Percentiles rank a stretch among this genome's conserved stretches.
phyloP scores from a whole-genome alignment of 1,140 invertebrate genomes.

The Drosophila orena region DNA sequence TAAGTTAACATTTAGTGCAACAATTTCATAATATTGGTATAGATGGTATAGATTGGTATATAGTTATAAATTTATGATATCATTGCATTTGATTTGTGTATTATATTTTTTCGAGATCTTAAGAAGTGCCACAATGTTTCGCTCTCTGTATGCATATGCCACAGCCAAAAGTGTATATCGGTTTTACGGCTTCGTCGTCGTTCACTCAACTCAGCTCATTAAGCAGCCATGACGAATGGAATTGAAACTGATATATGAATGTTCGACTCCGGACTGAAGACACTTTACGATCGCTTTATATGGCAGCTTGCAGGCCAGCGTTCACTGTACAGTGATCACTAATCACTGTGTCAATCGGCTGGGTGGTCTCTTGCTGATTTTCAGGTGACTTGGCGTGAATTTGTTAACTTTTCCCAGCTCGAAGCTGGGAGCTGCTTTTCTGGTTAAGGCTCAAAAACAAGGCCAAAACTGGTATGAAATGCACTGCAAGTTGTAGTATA shows the following conservation, averaged over 20 bases:
- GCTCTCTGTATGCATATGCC: constrained; percentile 12
- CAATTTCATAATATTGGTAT: too few species aligned
- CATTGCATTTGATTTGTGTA: too few species aligned
- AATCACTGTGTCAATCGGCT: constrained; percentile 51
- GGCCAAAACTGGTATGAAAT: too few species aligned
- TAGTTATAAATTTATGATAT: too few species aligned
- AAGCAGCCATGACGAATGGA: constrained; percentile 82
- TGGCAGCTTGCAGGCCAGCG: constrained; percentile 48
- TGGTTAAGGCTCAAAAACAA: constrained; percentile 11
- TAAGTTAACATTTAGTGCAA: too few species aligned
- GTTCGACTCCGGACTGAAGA: constrained; percentile 25
- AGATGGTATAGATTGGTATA: too few species aligned
- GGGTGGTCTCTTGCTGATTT: constrained; percentile 80
- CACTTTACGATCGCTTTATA: constrained; percentile 47
- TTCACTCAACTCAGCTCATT: constrained; percentile 79
- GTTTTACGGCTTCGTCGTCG: constrained; percentile 52
- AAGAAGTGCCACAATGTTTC: too few species aligned
- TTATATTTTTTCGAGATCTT: too few species aligned
- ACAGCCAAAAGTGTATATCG: constrained; percentile 22
- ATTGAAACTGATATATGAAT: constrained; percentile 81
- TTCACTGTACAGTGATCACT: constrained; percentile 29
- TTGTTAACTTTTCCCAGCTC: constrained; percentile 82
- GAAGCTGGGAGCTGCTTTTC: constrained; percentile 16
- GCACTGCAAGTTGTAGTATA: neutral
- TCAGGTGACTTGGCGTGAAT: constrained; percentile 83